These are phyloP conservation scores for Cylloceria caligata DNA, from an alignment of 2,888 invertebrate species.

Conservation along the genomic window DNA sequence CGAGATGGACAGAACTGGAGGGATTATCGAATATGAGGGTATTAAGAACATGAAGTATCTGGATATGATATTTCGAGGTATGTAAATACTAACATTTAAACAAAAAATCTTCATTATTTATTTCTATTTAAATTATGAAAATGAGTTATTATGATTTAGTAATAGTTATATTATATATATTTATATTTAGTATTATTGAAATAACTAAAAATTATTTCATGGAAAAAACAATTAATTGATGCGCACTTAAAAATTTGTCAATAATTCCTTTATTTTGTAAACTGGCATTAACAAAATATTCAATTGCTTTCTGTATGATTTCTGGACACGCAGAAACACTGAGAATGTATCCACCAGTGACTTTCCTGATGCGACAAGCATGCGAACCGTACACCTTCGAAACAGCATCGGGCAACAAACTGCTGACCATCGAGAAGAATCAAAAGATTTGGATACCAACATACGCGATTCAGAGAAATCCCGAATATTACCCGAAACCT, in stretches of 20 bases:
- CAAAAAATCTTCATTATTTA: too few relatives aligned
- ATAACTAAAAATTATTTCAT: too few relatives aligned
- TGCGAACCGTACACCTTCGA: conserved; percentile 62
- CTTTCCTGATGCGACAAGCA: conserved; percentile 79
- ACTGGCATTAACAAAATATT: conserved; percentile 68
- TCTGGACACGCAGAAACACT: conserved; percentile 81
- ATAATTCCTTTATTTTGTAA: conserved; percentile 59
- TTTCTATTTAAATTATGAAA: too few relatives aligned
- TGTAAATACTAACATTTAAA: too few relatives aligned
- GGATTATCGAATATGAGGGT: conserved; percentile 81
- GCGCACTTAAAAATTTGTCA: too few relatives aligned
- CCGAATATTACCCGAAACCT: conserved; percentile 75
- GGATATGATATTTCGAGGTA: conserved; percentile 82
- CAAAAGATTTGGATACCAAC: conserved; percentile 71
- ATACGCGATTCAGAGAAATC: conserved; percentile 73
- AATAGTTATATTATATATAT: not conserved
- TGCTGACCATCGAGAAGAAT: conserved; percentile 71
- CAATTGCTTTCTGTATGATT: too few relatives aligned
- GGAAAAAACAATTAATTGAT: too few relatives aligned
- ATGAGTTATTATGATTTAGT: too few relatives aligned
- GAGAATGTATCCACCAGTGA: conserved; percentile 84
- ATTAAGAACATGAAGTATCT: conserved; percentile 84
- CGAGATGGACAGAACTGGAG: conserved; percentile 76
- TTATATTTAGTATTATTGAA: too few relatives aligned
- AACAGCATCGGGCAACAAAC: conserved; percentile 19